A percentile compares a stretch with the other conserved stretches of the same genome.
Conservation (phyloP, 2,113 vertebrate species). For the Apeltes quadracus region DNA sequence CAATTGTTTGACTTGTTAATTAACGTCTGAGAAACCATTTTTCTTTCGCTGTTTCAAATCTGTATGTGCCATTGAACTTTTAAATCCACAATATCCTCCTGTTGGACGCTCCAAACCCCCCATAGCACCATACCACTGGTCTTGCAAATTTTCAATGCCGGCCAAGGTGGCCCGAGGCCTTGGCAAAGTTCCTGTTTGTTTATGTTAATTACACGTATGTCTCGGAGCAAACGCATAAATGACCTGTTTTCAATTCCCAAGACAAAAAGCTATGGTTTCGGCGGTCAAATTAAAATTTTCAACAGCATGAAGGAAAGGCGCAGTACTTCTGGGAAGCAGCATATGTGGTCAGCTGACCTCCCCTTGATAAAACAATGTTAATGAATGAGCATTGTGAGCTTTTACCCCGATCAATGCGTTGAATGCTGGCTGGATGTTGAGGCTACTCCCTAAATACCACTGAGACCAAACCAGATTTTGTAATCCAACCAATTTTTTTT, state of each 20-base stretch:
- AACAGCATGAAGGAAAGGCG: constrained; percentile 8
- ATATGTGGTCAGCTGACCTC: constrained; percentile 22
- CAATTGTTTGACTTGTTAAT: neutral
- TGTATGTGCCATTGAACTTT: neutral
- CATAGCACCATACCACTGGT: neutral
- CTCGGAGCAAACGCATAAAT: neutral
- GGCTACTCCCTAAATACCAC: constrained; percentile 26
- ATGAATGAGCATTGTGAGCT: constrained; percentile 28
- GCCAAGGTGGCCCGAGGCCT: constrained; percentile 3
- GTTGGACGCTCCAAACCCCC: neutral
- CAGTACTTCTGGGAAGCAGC: constrained; percentile 20
- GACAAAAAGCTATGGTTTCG: constrained; percentile 18
- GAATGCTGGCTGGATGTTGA: constrained; percentile 20
- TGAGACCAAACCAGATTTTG: constrained; percentile 27
- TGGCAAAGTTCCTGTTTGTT: constrained; percentile 45
- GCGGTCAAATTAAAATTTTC: constrained; percentile 12
- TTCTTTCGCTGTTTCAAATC: neutral
- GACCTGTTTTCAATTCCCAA: neutral
- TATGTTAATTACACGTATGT: constrained; percentile 48
- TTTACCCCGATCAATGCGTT: constrained; percentile 7
- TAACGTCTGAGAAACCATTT: neutral
- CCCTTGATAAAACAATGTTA: constrained; percentile 23
- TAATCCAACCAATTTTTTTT: constrained; percentile 49
- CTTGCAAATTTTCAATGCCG: neutral
- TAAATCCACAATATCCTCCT: constrained; percentile 20